These are phyloP conservation scores for Mayetiola destructor DNA, from an alignment of 2,888 invertebrate species.

Conservation along the genomic window DNA sequence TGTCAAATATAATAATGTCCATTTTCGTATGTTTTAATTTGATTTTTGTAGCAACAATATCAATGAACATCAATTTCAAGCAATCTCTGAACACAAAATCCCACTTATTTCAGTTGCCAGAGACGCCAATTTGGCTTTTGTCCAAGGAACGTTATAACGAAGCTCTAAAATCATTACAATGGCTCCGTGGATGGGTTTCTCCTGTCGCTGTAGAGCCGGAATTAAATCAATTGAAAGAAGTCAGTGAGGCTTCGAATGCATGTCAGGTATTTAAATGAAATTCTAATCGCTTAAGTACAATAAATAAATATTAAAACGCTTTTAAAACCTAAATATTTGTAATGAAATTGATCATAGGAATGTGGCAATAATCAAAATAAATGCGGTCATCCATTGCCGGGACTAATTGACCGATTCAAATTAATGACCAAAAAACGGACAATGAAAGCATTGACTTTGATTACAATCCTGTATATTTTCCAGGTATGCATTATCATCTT, in stretches of 20 bases:
- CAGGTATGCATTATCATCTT: too few relatives aligned
- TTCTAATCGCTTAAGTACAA: too few relatives aligned
- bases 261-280: too few relatives aligned
- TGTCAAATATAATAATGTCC: constrained; percentile 37
- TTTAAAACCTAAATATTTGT: too few relatives aligned
- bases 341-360: too few relatives aligned
- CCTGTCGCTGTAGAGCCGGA: constrained; percentile 20
- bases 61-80: background rate
- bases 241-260: constrained; percentile 19
- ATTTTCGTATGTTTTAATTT: constrained; percentile 27
- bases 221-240: constrained; percentile 20
- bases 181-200: constrained; percentile 36
- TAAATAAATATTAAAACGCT: too few relatives aligned
- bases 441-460: constrained; percentile 38
- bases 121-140: constrained; percentile 45
- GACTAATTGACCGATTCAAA: constrained; percentile 21
- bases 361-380: too few relatives aligned
- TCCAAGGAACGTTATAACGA: constrained; percentile 42
- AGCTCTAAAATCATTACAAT: constrained; percentile 39
- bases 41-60: background rate
- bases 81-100: background rate
- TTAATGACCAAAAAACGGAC: constrained; percentile 40
- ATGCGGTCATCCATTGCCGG: constrained; percentile 28
- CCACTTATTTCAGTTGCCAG: constrained; percentile 37
- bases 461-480: too few relatives aligned